phyloP scores from a whole-genome alignment of 2,113 vertebrate genomes.

The Candoia aspera region DNA sequence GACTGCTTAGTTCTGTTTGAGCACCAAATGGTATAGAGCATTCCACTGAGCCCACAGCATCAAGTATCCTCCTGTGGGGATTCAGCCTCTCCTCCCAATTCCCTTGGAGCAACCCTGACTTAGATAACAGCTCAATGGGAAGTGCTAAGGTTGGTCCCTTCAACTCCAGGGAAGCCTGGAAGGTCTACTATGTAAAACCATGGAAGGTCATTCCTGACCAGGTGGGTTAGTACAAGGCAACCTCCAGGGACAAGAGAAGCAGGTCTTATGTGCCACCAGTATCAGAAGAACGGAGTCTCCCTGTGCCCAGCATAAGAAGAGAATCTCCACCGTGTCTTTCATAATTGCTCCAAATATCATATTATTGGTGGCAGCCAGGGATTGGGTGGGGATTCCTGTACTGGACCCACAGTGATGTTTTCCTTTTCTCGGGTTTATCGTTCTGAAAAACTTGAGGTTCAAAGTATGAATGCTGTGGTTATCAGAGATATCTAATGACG shows the following conservation, averaged over 20 bases:
- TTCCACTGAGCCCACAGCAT: not conserved
- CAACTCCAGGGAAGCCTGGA: not conserved
- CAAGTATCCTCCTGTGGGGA: not conserved
- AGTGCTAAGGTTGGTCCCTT: not conserved
- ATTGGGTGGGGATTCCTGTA: not conserved
- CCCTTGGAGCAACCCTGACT: not conserved
- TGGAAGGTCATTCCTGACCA: not conserved
- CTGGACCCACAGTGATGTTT: not conserved
- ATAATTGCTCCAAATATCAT: not conserved
- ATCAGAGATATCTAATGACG: conserved; percentile 6
- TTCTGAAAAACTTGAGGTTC: not conserved
- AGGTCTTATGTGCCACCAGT: not conserved
- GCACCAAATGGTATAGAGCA: not conserved
- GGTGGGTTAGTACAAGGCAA: not conserved
- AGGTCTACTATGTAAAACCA: not conserved
- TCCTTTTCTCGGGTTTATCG: not conserved
- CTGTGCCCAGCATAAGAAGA: not conserved
- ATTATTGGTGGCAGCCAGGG: not conserved
- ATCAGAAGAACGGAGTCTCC: not conserved
- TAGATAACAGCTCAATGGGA: not conserved
- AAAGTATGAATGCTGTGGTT: not conserved
- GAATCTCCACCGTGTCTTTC: not conserved
- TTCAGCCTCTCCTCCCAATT: not conserved
- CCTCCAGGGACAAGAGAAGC: not conserved
- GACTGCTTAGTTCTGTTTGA: not conserved